Base-by-base conservation (phyloP, 2,888 invertebrate species). In the Bellardia bayeri region DNA sequence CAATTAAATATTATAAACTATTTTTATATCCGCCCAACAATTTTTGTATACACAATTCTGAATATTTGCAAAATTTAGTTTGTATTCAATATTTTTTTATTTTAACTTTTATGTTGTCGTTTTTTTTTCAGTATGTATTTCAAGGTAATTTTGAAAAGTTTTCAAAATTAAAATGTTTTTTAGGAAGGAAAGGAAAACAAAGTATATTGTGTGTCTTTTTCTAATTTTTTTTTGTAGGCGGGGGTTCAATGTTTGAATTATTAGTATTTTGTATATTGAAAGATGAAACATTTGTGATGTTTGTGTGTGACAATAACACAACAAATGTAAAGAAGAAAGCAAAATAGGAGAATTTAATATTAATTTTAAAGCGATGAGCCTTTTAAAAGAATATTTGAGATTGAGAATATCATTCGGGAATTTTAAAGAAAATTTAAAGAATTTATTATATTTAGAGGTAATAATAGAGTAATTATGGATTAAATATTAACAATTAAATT, bases 111-210 rank as follows among this genome's bases (percentile, higher is more conserved):
- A 66, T 45, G 56, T 42, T 16, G 49, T 63, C 61, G 61, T 72
- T 72, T 16, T 75, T 33, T 23, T 33, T 45, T 76, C 54, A 56
- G 16, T 40, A 6, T 54, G 37, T 42, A 30, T 66, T 56, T 68
- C 56, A 71, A 81, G 63, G 71, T 54, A 64, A 72, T 64, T 72
- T 66, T 74, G 42, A 74, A 82, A 82, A 13, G 42, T 61, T 86
- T 71, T 72, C 63, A 84, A 74, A 81, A 79, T 68, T 79, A 69
- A 33, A 82, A 30, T 82, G 78, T 80, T 87, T 56, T 6, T 51
- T 37, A 6, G 37, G 37, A 6, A 5, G 37, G 37, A 6, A 6
- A 37, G 5, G 37, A 37, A 37, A 37, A 5, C 37, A 5, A 37
- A 37, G 37, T 37, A 37, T 37, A 6, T 37, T 37, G 23, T 23